phyloP scores from a whole-genome alignment of 2,797 vertebrate species.

The Leptatherina wallacei region DNA sequence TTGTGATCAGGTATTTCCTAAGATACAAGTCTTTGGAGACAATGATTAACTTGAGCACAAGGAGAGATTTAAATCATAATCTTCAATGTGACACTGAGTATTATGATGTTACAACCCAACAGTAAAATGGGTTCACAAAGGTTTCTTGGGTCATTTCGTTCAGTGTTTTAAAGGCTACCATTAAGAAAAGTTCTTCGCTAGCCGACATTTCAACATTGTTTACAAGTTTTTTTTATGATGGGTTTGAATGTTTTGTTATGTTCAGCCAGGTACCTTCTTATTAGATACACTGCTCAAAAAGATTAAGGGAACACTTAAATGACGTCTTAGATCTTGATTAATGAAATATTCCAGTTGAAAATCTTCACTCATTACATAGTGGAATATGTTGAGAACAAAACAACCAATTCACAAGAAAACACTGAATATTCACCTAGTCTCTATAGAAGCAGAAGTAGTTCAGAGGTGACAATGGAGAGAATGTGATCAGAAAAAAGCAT shows the following conservation, averaged over 20 bases:
- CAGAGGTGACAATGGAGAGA: neutral
- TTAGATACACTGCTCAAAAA: neutral
- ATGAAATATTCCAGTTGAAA: no score
- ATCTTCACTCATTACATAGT: no score
- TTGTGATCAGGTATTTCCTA: neutral
- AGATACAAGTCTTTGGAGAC: neutral
- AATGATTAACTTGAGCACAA: neutral
- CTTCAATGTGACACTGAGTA: neutral
- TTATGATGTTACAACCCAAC: neutral
- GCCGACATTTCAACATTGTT: neutral
- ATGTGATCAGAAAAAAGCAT: neutral
- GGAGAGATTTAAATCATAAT: neutral
- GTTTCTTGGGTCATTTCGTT: neutral
- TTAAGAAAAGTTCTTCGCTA: neutral
- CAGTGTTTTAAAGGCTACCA: neutral
- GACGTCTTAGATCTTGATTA: no score
- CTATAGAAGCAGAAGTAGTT: neutral
- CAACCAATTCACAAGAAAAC: neutral
- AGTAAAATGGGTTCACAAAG: no score
- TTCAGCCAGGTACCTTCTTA: neutral
- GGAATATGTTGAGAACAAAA: no score
- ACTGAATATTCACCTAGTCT: neutral
- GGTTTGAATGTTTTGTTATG: neutral
- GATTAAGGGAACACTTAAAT: no score
- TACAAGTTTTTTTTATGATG: neutral